Evolutionary conservation across 2,113 vertebrate species (phyloP).

Genomic region (Eubucco bourcierii): DNA sequence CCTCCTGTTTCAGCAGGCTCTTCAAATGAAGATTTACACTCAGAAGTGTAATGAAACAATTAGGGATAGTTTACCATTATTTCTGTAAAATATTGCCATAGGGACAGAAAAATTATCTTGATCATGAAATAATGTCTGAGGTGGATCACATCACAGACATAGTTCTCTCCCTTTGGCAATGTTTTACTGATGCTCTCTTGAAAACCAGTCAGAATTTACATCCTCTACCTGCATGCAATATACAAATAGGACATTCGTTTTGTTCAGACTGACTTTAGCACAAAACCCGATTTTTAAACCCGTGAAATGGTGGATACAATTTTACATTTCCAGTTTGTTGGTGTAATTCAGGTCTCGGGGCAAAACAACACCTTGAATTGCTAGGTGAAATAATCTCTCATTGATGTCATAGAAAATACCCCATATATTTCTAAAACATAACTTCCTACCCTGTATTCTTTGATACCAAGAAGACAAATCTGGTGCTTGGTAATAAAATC

Average conservation of each 20-base stretch:
- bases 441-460: neutral
- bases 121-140: constrained; percentile 23
- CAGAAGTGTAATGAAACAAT: neutral
- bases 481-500: neutral
- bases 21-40: constrained; percentile 22
- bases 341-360: neutral
- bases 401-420: neutral
- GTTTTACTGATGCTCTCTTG: neutral
- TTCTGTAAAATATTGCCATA: constrained; percentile 27
- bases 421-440: neutral
- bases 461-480: neutral
- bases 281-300: neutral
- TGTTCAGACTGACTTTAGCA: neutral
- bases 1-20: neutral
- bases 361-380: neutral
- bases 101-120: constrained; percentile 36
- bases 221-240: neutral
- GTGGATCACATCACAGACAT: neutral
- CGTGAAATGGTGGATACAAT: neutral
- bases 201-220: constrained; percentile 40
- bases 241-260: neutral
- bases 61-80: neutral
- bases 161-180: neutral
- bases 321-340: neutral
- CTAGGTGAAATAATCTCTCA: neutral